A percentile compares a stretch with the other conserved stretches of the same genome.
phyloP scores from a whole-genome alignment of 2,888 invertebrate species.

The Dione vanillae region DNA sequence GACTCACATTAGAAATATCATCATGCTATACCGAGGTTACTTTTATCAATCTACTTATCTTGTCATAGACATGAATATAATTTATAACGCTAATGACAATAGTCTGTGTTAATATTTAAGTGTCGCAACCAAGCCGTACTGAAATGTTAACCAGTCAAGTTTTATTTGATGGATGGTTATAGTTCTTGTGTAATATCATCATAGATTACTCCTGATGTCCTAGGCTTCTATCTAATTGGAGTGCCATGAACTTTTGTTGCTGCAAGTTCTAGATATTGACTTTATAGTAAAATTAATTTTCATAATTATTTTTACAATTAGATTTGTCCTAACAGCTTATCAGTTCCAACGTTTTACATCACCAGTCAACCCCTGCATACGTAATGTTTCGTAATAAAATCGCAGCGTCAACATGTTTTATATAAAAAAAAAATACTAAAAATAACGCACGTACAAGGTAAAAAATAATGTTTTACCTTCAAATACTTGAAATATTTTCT shows the following conservation, averaged over 20 bases:
- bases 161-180: slow-evolving; percentile 46
- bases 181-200: slow-evolving; percentile 37
- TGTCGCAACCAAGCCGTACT: slow-evolving; percentile 72
- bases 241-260: slow-evolving; percentile 28
- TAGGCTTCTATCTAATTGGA: slow-evolving; percentile 37
- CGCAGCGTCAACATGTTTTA: not conserved
- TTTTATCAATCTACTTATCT: slow-evolving; percentile 23
- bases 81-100: slow-evolving; percentile 41
- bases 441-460: not conserved
- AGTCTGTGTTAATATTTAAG: slow-evolving; percentile 42
- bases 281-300: too few species aligned
- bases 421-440: slow-evolving; percentile 6
- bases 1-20: slow-evolving; percentile 2
- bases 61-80: slow-evolving; percentile 27
- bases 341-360: too few species aligned
- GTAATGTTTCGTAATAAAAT: not conserved
- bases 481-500: slow-evolving; percentile 7
- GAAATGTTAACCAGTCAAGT: slow-evolving; percentile 77
- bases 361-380: too few species aligned
- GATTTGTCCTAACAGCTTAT: too few species aligned
- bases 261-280: not conserved
- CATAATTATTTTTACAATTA: too few species aligned
- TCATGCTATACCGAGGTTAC: slow-evolving; percentile 17
- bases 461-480: slow-evolving; percentile 12
- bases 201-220: slow-evolving; percentile 35